Base-by-base conservation (phyloP, 2,113 vertebrate species). In the Muscicapa adusta region DNA sequence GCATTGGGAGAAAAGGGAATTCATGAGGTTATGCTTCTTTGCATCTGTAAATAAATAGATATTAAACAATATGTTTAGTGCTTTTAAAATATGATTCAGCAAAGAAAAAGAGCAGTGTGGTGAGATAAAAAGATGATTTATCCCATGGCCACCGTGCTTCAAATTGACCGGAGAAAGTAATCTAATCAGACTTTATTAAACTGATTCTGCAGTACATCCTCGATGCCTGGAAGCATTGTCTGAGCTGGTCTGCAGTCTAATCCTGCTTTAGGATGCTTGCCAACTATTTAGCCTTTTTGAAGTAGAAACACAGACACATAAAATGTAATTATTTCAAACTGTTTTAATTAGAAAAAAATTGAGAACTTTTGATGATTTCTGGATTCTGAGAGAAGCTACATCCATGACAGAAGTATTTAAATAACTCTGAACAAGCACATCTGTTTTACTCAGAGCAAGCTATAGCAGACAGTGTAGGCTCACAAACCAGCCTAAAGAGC, bases 171-270 rank as follows among this genome's bases (percentile, higher is more conserved):
- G 91, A 97, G 97, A 97, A 97, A 97, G 94, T 96, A 98, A 98
- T 97, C 90, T 77, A 97, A 98, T 98, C 95, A 97, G 97, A 97
- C 96, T 97, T 96, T 94, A 96, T 97, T 97, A 97, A 97, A 97
- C 96, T 90, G 94, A 97, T 89, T 92, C 90, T 97, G 88, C 83
- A 89, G 87, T 96, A 73, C 82, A 95, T 96, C 57, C 79, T 85
- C 47, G 3, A 89, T 96, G 96, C 96, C 97, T 97, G 74, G 95
- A 96, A 97, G 96, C 96, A 96, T 96, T 95, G 96, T 97, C 82
- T 90, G 95, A 94, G 93, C 85, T 94, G 93, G 88, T 96, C 96
- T 96, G 91, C 90, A 83, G 78, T 91, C 58, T 97, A 94, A 96
- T 95, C 94, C 96, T 95, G 54, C 95, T 94, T 94, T 93, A 96